A percentile compares a stretch with the other conserved stretches of the same genome.
phyloP scores from a whole-genome alignment of 1,140 invertebrate genomes.

The Gryllus bimaculatus region DNA sequence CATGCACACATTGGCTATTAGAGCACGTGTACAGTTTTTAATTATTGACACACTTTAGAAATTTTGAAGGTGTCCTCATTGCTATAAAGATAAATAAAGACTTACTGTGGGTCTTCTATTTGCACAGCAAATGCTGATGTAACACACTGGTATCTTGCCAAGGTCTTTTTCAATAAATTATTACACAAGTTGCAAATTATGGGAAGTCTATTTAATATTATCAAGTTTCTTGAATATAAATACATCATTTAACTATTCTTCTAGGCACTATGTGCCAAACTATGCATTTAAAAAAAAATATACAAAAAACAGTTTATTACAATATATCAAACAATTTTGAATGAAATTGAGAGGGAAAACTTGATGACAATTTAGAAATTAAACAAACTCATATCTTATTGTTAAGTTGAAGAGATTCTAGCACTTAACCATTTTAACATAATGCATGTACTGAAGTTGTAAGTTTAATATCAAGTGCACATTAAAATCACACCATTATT shows the following conservation, averaged over 20 bases:
- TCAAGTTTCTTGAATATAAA: background rate
- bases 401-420: background rate
- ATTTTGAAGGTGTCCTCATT: background rate
- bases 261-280: background rate
- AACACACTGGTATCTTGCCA: constrained; percentile 3
- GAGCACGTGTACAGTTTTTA: background rate
- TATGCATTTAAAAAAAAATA: background rate
- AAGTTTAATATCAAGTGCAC: background rate
- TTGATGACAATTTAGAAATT: background rate
- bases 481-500: background rate
- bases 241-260: background rate
- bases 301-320: background rate
- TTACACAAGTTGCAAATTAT: background rate
- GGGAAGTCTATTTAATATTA: background rate
- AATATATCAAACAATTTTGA: constrained; percentile 2
- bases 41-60: background rate
- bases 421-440: background rate
- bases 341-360: constrained; percentile 4
- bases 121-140: constrained; percentile 13
- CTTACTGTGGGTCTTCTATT: constrained; percentile 11
- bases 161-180: background rate
- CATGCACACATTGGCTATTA: background rate
- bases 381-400: background rate
- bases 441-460: background rate
- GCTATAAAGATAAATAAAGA: background rate